Base-by-base conservation (phyloP, 2,113 vertebrate genomes). In the Thryonomys swinderianus region DNA sequence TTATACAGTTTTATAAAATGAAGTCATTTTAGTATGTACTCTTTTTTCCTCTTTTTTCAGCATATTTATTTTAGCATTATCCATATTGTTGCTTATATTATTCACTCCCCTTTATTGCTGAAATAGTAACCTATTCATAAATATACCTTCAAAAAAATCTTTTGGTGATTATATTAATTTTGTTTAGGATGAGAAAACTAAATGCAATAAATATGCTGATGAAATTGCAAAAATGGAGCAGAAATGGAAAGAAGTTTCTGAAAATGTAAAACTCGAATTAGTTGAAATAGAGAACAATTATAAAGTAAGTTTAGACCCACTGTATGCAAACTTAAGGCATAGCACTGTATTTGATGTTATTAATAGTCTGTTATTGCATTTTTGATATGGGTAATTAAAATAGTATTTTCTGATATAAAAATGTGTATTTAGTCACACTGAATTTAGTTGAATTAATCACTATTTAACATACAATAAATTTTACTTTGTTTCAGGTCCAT, bases 161-260 rank as follows among this genome's bases (percentile, higher is more conserved):
- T 95, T 92, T 81, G n/a, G 8, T 97, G 88, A 95, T 93, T 89
- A 37, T 64, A 59, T 48, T 74, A 53, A 89, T 96, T 95, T 97
- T 32, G 34, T 98, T 94, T 95, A 99, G 99, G 99, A 99, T 73
- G 99, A 99, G 98, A 99, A 99, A 98, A 98, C 99, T 85, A 99
- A 99, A 74, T 99, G 99, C 97, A 98, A 96, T 97, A 98, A 99
- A 98, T 99, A 99, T 96, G 99, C 99, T 81, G 99, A 99, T 96
- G 99, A 99, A 97, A 98, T 99, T 95, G 98, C 99, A 81, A 99
- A 99, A 98, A 98, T 99, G 98, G 99, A 99, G 97, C 97, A 99
- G 98, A 99, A 99, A 97, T 99, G 99, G 98, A 99, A 99, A 96
- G 99, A 99, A 98, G 98, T 98, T 96, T 99, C 99, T 25, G 99